These are phyloP conservation scores for Dryoscopus gambensis DNA, from an alignment of 2,113 vertebrate species.

Conservation along the genomic window DNA sequence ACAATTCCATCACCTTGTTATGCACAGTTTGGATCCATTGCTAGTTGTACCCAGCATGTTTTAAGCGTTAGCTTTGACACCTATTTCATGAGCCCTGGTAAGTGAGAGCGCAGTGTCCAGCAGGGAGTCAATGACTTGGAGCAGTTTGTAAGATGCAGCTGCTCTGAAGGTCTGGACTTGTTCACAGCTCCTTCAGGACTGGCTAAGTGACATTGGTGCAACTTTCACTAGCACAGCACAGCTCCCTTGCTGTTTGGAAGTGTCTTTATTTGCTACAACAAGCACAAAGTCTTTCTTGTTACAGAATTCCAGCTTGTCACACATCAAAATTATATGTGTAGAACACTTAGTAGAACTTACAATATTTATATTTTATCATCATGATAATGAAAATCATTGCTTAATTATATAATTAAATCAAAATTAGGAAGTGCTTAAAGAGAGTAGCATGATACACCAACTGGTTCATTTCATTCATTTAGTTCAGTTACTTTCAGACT, in stretches of 20 bases:
- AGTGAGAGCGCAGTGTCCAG: not conserved
- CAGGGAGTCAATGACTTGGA: not conserved
- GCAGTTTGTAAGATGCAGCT: not conserved
- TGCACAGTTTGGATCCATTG: not conserved
- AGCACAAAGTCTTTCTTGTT: not conserved
- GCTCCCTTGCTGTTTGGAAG: not conserved
- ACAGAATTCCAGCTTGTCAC: not conserved
- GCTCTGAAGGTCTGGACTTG: not conserved
- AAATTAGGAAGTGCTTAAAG: not conserved
- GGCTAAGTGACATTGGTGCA: not conserved
- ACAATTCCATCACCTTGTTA: not conserved
- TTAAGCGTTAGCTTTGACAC: not conserved
- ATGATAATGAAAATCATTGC: not conserved
- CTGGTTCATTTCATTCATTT: not conserved
- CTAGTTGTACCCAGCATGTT: not conserved
- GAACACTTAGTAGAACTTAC: not conserved
- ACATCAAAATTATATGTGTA: not conserved
- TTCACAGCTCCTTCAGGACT: not conserved
- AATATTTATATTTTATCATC: not conserved
- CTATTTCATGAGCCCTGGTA: not conserved
- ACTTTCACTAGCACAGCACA: not conserved
- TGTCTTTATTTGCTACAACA: not conserved
- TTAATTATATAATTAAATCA: not conserved
- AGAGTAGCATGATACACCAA: not conserved
- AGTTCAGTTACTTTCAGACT: not conserved